phyloP scores from a whole-genome alignment of 1,140 invertebrate species.

The Argopecten irradians region DNA sequence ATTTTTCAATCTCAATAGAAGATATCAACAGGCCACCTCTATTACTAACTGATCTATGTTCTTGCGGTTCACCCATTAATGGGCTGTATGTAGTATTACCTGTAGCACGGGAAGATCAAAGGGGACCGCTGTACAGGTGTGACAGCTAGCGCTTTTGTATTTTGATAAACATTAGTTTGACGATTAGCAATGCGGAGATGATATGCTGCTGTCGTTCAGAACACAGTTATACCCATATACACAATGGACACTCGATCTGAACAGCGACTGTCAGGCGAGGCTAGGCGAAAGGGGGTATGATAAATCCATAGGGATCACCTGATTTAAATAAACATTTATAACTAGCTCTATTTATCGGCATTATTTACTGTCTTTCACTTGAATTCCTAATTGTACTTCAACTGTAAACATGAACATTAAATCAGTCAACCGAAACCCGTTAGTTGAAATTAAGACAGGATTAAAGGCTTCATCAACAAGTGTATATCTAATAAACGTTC shows the following conservation, averaged over 20 bases:
- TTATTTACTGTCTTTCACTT: background rate
- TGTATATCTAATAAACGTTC: no score
- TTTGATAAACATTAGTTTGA: background rate
- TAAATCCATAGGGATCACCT: background rate
- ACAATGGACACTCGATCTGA: background rate
- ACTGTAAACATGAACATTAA: background rate
- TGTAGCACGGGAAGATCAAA: constrained; percentile 49
- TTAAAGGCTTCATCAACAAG: background rate
- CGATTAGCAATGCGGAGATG: background rate
- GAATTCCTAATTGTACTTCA: constrained; percentile 7
- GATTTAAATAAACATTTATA: background rate
- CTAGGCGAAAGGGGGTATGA: background rate
- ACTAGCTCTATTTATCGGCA: background rate
- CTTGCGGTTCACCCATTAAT: constrained; percentile 37
- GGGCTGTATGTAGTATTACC: constrained; percentile 45
- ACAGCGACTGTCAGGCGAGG: background rate
- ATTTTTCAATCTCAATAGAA: background rate
- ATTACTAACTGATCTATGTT: constrained; percentile 21
- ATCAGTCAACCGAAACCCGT: background rate
- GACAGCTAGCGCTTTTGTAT: background rate
- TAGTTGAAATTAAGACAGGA: background rate
- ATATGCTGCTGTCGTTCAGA: background rate
- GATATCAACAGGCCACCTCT: background rate
- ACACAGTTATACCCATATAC: background rate
- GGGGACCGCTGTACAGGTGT: constrained; percentile 27